Percentiles rank a stretch among this genome's conserved stretches.
Conservation (phyloP, 1,140 invertebrate genomes). For the Anagrus nilaparvatae region DNA sequence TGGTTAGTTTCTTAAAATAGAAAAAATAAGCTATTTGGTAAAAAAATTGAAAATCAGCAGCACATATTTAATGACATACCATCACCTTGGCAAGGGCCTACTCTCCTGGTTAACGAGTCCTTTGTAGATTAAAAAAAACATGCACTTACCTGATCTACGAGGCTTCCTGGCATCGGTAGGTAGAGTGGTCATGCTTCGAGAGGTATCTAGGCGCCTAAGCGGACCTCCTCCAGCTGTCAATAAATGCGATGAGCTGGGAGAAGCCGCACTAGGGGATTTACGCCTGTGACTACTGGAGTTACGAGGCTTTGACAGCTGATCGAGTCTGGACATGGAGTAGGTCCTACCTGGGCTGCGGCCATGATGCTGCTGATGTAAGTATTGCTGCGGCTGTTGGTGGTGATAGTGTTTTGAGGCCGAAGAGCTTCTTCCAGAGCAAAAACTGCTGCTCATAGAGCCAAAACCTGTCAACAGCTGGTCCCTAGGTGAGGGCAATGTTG, state of each 20-base stretch:
- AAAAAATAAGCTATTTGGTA: too few relatives aligned
- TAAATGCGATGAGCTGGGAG: neutral
- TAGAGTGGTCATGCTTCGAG: conserved; percentile 45
- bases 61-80: too few relatives aligned
- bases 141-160: too few relatives aligned
- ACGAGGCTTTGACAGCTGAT: conserved; percentile 68
- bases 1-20: too few relatives aligned
- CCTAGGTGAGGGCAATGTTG: conserved; percentile 70
- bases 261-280: conserved; percentile 24
- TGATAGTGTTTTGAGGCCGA: conserved; percentile 46
- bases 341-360: conserved; percentile 74
- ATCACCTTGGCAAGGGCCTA: too few relatives aligned
- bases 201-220: conserved; percentile 40
- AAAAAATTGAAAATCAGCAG: too few relatives aligned
- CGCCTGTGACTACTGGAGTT: too few relatives aligned
- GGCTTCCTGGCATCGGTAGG: conserved; percentile 36
- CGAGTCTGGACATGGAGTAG: conserved; percentile 83
- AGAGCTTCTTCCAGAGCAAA: conserved; percentile 7
- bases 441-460: conserved; percentile 25
- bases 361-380: too few relatives aligned
- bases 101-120: too few relatives aligned
- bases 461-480: conserved; percentile 45
- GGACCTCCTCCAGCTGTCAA: conserved; percentile 41
- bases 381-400: too few relatives aligned
- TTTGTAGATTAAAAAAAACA: too few relatives aligned